Evolutionary conservation across 2,888 invertebrate species (phyloP).

Genomic region (Patella caerulea): DNA sequence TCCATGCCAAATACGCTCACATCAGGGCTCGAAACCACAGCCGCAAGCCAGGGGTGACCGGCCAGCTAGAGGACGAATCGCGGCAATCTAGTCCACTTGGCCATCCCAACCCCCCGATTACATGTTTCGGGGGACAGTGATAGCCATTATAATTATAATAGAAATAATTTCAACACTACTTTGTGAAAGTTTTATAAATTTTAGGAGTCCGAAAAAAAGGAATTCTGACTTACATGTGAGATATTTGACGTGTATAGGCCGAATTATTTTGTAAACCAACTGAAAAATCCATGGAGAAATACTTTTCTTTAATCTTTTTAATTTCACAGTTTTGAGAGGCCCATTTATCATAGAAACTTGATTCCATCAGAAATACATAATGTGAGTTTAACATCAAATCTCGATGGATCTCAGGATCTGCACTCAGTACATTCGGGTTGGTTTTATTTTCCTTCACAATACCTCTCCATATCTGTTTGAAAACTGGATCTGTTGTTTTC

Average conservation of each 20-base stretch:
- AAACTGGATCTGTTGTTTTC: neutral
- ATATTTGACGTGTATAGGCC: neutral
- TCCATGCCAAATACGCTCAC: too few species aligned
- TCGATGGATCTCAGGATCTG: neutral
- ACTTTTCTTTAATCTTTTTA: neutral
- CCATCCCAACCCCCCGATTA: too few species aligned
- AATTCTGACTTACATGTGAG: neutral
- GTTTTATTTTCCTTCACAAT: neutral
- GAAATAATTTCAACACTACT: too few species aligned
- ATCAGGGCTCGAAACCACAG: too few species aligned
- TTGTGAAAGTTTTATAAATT: too few species aligned
- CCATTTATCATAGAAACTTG: neutral
- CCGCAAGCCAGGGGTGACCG: too few species aligned
- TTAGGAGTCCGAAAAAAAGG: too few species aligned
- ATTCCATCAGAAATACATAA: neutral
- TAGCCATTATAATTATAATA: too few species aligned
- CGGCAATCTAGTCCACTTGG: too few species aligned
- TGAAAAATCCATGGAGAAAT: neutral
- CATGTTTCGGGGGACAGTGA: too few species aligned
- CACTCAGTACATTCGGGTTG: neutral
- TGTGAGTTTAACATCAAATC: neutral
- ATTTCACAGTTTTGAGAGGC: neutral
- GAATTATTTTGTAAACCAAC: slow-evolving; percentile 5
- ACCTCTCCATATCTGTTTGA: neutral
- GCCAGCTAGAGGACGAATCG: too few species aligned